These are phyloP conservation scores for Aselliscus stoliczkanus DNA, from an alignment of 2,797 vertebrate species.

Conservation along the genomic window DNA sequence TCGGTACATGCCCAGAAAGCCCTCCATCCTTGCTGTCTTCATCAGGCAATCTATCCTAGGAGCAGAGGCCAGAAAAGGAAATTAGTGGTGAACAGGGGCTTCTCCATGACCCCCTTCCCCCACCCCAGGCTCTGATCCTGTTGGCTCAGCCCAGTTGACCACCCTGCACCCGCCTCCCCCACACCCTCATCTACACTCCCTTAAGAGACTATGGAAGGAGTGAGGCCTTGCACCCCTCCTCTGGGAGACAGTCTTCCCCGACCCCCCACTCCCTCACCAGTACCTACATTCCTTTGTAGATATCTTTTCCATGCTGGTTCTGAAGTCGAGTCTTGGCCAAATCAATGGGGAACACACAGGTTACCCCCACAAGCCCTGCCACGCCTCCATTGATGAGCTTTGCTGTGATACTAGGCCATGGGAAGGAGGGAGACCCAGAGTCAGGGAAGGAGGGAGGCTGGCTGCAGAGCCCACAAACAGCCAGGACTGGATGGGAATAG, in stretches of 20 bases:
- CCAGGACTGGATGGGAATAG: neutral
- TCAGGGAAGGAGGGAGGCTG: neutral
- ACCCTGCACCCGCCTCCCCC: too few relatives aligned
- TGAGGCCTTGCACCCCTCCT: neutral
- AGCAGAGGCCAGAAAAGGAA: neutral
- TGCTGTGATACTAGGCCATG: conserved; percentile 84
- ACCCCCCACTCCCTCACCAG: rapidly evolving
- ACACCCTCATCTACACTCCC: neutral
- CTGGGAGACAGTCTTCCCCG: neutral
- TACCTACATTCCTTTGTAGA: conserved; percentile 92
- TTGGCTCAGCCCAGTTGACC: too few relatives aligned
- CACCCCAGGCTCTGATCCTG: rapidly evolving
- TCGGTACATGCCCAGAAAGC: conserved; percentile 88
- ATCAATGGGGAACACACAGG: conserved; percentile 94
- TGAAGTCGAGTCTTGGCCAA: conserved; percentile 93
- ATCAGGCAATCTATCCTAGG: conserved; percentile 89
- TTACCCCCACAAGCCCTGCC: conserved; percentile 91
- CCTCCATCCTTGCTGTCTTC: conserved; percentile 87
- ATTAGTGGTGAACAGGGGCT: neutral
- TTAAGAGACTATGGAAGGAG: neutral
- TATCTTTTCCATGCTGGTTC: conserved; percentile 89
- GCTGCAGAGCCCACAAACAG: neutral
- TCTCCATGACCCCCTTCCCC: neutral
- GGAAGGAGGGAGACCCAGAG: neutral
- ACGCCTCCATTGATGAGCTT: conserved; percentile 94